Evolutionary conservation across 2,888 invertebrate genomes (phyloP), one percentile per base, ranked within the genome.

Genomic region (Erebia aethiops): DNA sequence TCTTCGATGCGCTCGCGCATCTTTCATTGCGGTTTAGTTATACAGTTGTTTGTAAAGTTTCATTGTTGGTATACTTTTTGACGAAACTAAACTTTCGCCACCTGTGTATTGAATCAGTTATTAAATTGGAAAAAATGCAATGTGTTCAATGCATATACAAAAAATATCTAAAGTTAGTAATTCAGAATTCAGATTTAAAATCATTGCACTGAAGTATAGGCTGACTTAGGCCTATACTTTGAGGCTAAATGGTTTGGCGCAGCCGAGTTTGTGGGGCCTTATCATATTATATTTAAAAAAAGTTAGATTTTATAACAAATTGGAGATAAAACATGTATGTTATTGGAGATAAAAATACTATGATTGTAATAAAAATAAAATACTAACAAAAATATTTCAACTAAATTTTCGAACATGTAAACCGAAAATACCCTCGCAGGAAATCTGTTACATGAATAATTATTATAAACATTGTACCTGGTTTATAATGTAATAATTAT

Each of bases 381-480:
- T 69, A 49, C 49, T 62, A 61, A 61, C 61, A 46, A 46, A 61
- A 46, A 46, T 62, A 46, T 61, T 41, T 41, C n/a, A 35, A 35
- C 11, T 43, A 70, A 10, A 26, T 13, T 57, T 41, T 43, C 43
- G 51, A 58, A 58, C 14, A 57, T 49, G 35, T 54, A 67, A 67
- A 71, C 68, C 67, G 60, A 64, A 70, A 61, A 72, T 80, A 77
- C 81, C 83, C 82, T 82, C 80, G 76, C 84, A 82, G 80, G 77
- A 81, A 80, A 80, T 35, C 35, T 35, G 76, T 76, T 78, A 78
- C 80, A 80, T 81, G 78, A 83, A 79, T 43, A 35, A 43, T 79
- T 83, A 85, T 87, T 87, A 87, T 87, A 89, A 89, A 90, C 87
- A 83, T 82, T 91, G 93, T 93, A 93, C 93, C 93, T 93, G 93